phyloP scores from a whole-genome alignment of 2,888 invertebrate genomes.

The Lucinisca nassula region DNA sequence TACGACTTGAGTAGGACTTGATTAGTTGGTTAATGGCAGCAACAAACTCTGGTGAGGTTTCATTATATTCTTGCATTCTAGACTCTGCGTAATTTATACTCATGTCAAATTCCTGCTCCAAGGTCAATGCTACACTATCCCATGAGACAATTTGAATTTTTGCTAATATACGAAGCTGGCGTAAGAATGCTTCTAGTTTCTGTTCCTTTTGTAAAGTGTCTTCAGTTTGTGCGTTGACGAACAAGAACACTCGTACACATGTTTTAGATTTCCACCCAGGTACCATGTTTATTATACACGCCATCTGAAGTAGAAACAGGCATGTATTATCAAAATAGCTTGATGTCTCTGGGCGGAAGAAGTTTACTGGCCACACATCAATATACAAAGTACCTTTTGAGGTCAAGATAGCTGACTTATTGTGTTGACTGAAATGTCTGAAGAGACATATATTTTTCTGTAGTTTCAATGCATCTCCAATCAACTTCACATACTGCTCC shows the following conservation, averaged over 20 bases:
- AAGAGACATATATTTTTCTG: constrained; percentile 98
- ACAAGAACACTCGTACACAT: constrained; percentile 95
- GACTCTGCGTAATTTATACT: constrained; percentile 66
- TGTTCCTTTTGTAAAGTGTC: constrained; percentile 85
- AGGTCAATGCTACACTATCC: constrained; percentile 88
- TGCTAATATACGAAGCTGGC: constrained; percentile 95
- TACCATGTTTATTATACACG: constrained; percentile 97
- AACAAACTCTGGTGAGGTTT: constrained; percentile 80
- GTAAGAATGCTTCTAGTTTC: constrained; percentile 91
- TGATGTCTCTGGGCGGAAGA: constrained; percentile 94
- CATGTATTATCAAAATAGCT: constrained; percentile 96
- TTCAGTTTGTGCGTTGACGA: constrained; percentile 88
- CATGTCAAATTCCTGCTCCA: constrained; percentile 43
- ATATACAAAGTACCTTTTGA: constrained; percentile 92
- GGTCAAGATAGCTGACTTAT: constrained; percentile 93
- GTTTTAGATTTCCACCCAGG: constrained; percentile 91
- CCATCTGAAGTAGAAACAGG: constrained; percentile 98
- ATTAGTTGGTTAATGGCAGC: constrained; percentile 91
- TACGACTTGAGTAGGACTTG: constrained; percentile 92
- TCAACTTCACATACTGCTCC: constrained; percentile 94
- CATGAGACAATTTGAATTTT: constrained; percentile 91
- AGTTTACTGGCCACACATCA: constrained; percentile 99
- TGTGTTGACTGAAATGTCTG: constrained; percentile 95
- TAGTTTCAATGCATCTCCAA: constrained; percentile 96
- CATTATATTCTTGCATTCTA: constrained; percentile 77